Conservation (phyloP, 2,113 vertebrate genomes). For the Ochotona princeps region DNA sequence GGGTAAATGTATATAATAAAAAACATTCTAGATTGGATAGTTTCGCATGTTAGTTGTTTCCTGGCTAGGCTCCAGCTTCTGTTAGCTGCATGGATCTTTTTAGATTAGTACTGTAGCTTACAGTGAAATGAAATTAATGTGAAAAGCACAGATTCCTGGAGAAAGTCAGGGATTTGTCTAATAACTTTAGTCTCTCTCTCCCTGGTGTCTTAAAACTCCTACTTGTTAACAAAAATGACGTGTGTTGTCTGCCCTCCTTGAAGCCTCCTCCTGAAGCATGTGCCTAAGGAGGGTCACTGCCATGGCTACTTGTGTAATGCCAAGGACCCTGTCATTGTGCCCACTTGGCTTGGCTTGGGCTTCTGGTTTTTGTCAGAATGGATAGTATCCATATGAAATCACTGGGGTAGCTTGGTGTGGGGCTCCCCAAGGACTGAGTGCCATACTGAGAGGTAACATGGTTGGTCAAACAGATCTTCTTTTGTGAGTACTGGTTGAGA, state of each 20-base stretch:
- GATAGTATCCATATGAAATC: neutral
- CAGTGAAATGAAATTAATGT: constrained; percentile 42
- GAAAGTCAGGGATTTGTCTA: constrained; percentile 29
- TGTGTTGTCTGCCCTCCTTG: neutral
- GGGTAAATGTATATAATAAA: neutral
- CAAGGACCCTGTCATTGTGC: neutral
- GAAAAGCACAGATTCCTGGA: constrained; percentile 13
- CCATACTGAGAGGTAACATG: neutral
- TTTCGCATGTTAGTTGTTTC: neutral
- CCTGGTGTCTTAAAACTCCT: constrained; percentile 3
- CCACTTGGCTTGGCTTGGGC: neutral
- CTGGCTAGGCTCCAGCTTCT: neutral
- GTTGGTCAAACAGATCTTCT: neutral
- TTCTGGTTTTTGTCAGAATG: neutral
- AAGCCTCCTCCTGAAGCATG: neutral
- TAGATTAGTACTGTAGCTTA: constrained; percentile 17
- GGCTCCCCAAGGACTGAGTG: neutral
- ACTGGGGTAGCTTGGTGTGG: neutral
- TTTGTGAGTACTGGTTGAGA: neutral
- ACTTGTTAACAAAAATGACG: neutral
- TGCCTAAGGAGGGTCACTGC: neutral
- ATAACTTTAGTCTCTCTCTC: neutral
- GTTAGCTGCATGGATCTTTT: neutral
- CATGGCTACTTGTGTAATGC: neutral
- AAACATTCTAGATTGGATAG: neutral